A percentile compares a stretch with the other conserved stretches of the same genome.
Conservation (phyloP, 2,113 vertebrate species). For the Chlorocebus sabaeus region DNA sequence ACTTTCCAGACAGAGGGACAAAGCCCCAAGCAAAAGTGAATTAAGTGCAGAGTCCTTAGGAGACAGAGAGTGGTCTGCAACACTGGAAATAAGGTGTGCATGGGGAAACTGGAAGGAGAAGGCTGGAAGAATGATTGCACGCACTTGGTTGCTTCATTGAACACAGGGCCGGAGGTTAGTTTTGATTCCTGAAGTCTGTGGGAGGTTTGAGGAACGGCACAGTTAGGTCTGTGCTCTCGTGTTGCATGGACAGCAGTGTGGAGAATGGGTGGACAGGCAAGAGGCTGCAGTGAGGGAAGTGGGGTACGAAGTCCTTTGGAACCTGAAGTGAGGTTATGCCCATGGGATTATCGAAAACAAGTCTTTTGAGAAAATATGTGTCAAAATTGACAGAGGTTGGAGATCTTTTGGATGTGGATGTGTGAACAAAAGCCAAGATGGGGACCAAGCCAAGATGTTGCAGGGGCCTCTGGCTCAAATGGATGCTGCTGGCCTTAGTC, state of each 20-base stretch:
- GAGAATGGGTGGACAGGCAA: rapidly evolving
- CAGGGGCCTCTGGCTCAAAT: background rate
- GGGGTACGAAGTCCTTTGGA: background rate
- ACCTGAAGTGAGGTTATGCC: background rate
- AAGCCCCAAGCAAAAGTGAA: background rate
- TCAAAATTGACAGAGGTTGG: background rate
- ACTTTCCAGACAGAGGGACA: background rate
- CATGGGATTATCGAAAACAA: background rate
- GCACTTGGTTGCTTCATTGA: background rate
- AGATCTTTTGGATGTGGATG: background rate
- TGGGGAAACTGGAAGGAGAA: background rate
- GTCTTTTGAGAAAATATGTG: background rate
- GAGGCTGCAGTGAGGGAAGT: background rate
- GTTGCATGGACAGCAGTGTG: too few species aligned
- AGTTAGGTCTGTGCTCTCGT: background rate
- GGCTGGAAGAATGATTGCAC: background rate
- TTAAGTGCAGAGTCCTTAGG: background rate
- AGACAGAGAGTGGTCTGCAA: background rate
- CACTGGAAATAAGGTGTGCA: background rate
- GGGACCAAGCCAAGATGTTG: too few species aligned
- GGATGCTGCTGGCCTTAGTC: too few species aligned
- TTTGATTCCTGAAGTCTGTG: background rate
- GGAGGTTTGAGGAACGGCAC: background rate
- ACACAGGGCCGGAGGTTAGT: rapidly evolving
- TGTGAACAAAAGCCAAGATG: background rate